These are phyloP conservation scores for Nomada ruficornis DNA, from an alignment of 2,888 invertebrate genomes.

Conservation along the genomic window DNA sequence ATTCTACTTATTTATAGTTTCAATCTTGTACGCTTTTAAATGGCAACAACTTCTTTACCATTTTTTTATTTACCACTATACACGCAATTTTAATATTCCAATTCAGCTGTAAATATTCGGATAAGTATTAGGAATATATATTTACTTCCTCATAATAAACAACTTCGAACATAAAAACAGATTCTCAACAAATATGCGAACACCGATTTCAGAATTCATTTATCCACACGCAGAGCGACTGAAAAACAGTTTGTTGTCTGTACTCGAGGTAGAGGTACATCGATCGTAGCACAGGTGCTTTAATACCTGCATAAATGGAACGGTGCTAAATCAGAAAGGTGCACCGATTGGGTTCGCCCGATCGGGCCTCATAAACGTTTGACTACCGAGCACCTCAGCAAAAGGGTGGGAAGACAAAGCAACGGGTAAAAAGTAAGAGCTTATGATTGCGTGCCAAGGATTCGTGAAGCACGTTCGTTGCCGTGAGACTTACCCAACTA, in stretches of 20 bases:
- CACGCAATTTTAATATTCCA: no score
- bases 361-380: slow-evolving; percentile 69
- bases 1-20: no score
- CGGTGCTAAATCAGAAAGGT: slow-evolving; percentile 56
- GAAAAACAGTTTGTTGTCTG: not conserved
- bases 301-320: slow-evolving; percentile 53
- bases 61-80: no score
- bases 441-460: slow-evolving; percentile 74
- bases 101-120: no score
- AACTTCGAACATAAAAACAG: no score
- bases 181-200: no score
- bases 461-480: slow-evolving; percentile 72
- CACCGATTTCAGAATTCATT: no score
- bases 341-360: slow-evolving; percentile 46
- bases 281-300: slow-evolving; percentile 41
- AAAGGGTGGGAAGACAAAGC: slow-evolving; percentile 34
- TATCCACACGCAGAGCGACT: not conserved
- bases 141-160: no score
- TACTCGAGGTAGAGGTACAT: slow-evolving; percentile 25
- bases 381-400: slow-evolving; percentile 42
- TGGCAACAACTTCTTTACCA: no score
- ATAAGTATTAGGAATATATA: no score
- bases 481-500: slow-evolving; percentile 74
- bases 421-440: slow-evolving; percentile 57
- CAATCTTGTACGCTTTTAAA: no score